Base-by-base conservation (phyloP, 2,797 vertebrate species). In the Cryptoblepharus egeriae region DNA sequence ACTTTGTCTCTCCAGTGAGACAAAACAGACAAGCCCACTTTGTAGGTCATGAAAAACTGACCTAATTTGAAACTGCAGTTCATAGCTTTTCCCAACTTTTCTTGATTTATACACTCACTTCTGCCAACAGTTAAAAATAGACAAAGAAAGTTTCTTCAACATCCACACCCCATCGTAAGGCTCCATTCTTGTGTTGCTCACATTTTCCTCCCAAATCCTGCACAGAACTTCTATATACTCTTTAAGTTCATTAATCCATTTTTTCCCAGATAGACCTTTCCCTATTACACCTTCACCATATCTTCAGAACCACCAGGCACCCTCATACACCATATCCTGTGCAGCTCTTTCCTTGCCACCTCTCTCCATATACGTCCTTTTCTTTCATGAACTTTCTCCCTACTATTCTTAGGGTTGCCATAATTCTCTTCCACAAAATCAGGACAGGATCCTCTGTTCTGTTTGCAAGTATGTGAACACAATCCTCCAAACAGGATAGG, bases 51-150 rank as follows among this genome's bases (percentile, higher is more conserved):
- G 42, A 55, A 30, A n/a, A 49, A 63, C 49, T 12, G 45, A 61
- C 11, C 74, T 26, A 39, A 55, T 11, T 5, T 16, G 28, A 22
- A 22, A 57, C 55, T 9, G 39, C 20, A 61, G 35, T 39, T 61
- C 26, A 39, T 37, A 32, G 30, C 42, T 65, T 55, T 65, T 81
- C 13, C 45, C 79, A 58, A 37, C 30, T 42, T 30, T 5, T 49
- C n/a, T 72, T 35, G 68, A 80, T 64, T 80, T 73, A 73, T 80
- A 39, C 52, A 80, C 39, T 5, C 68, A 65, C 11, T 80, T 71
- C 22, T 49, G 58, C 39, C 68, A 61, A 63, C 71, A 80, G 78
- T 80, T 64, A 80, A 72, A 80, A 52, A 63, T 72, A 64, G 69
- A 49, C 24, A 80, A 61, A 8, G 70, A 72, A 72, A 70, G 10